phyloP scores from a whole-genome alignment of 2,888 invertebrate species.

The Campoplex nolae region DNA sequence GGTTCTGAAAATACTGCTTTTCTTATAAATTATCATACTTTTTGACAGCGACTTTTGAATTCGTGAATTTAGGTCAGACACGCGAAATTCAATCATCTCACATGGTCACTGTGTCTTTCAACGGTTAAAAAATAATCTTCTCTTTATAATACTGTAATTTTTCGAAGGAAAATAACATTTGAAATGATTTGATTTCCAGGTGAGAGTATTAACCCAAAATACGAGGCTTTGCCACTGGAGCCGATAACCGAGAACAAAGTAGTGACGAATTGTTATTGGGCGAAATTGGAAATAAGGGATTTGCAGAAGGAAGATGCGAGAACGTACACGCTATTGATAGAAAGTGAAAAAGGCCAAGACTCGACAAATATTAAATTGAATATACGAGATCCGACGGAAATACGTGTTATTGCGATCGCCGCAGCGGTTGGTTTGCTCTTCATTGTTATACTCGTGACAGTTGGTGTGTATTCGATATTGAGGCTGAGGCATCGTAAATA shows the following conservation, averaged over 20 bases:
- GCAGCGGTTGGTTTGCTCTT: slow-evolving; percentile 77
- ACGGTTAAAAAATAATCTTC: no score
- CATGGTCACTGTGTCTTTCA: no score
- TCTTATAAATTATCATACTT: no score
- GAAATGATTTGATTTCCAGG: slow-evolving; percentile 71
- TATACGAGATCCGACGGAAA: slow-evolving; percentile 82
- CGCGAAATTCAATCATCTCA: no score
- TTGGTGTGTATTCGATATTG: slow-evolving; percentile 77
- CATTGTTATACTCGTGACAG: slow-evolving; percentile 77
- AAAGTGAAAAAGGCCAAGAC: slow-evolving; percentile 92
- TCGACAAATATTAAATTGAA: slow-evolving; percentile 80
- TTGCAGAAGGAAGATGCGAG: slow-evolving; percentile 91
- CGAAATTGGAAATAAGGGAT: slow-evolving; percentile 91
- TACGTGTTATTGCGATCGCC: slow-evolving; percentile 80
- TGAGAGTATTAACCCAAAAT: slow-evolving; percentile 81
- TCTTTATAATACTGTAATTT: background rate
- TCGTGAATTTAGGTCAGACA: no score
- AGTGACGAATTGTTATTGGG: slow-evolving; percentile 90
- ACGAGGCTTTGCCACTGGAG: slow-evolving; percentile 81
- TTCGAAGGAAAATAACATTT: background rate
- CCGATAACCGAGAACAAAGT: slow-evolving; percentile 81
- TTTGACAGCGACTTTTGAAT: no score
- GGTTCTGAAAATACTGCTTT: no score
- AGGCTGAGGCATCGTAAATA: slow-evolving; percentile 78
- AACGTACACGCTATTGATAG: slow-evolving; percentile 35